Evolutionary conservation across 1,140 invertebrate species (phyloP), one percentile per base, ranked within the genome.

Genomic region (Oncopeltus fasciatus): DNA sequence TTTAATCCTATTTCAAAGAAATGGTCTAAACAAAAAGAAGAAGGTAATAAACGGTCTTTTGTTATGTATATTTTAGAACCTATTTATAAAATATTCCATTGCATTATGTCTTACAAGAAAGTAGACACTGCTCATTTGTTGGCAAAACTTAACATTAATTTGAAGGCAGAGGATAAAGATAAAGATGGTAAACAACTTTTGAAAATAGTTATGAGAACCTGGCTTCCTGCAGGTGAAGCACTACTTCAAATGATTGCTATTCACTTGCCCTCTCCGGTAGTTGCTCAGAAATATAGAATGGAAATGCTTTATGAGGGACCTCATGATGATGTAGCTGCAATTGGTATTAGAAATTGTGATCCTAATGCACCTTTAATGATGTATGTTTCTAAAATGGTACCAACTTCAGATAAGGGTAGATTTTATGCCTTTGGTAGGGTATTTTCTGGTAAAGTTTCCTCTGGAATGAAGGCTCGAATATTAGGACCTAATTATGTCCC

Each of bases 351-450:
- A 57, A 57, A 57, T 24, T 57, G 53, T 29, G 53, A 57, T 18
- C 53, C 53, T 24, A 27, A 57, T 16, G 53, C 53, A 9, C 20
- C 20, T 28, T 29, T 57, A 11, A 57, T 57, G 53, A 26, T 57
- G 53, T 57, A 57, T 61, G 83, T 86, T 68, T 77, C 82, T 49
- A 86, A 83, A 27, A 83, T 75, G 72, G 83, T 83, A 70, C 79
- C 82, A 70, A 83, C 84, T 49, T 83, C 86, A 74, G 86, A 86
- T 74, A 74, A 87, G 78, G 81, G 79, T 69, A 72, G 77, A 4
- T 86, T 86, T 76, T 86, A 83, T 74, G 84, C 84, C 62, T 86
- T 86, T 70, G 83, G 83, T 63, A 81, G 83, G 74, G 84, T 86
- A 0, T 86, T 86, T 73, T 78, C 83, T 70, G 83, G 83, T 57